These are phyloP conservation scores for Callionymus lyra DNA, from an alignment of 2,113 vertebrate species.

Conservation along the genomic window DNA sequence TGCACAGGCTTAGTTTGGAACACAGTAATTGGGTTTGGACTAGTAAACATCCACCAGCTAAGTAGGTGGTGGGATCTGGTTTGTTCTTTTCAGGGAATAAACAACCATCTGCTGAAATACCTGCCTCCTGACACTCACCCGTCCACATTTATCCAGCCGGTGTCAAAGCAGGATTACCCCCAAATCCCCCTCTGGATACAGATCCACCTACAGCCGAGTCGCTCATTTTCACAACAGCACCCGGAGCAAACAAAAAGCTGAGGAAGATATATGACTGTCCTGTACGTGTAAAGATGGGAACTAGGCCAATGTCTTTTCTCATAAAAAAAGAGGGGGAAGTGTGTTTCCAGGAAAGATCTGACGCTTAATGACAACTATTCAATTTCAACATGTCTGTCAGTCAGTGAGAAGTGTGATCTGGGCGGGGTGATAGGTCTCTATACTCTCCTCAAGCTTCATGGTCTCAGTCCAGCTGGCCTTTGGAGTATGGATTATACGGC, in stretches of 20 bases:
- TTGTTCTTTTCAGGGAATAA: constrained; percentile 36
- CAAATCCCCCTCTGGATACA: constrained; percentile 29
- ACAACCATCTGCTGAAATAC: constrained; percentile 36
- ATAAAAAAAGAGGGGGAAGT: constrained; percentile 32
- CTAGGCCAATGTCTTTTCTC: constrained; percentile 37
- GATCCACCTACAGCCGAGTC: constrained; percentile 40
- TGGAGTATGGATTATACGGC: constrained; percentile 67
- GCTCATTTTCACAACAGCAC: constrained; percentile 43
- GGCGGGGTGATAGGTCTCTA: constrained; percentile 42
- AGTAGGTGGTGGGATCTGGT: constrained; percentile 11
- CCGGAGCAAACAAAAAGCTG: constrained; percentile 43
- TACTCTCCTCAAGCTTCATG: constrained; percentile 46
- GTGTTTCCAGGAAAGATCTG: constrained; percentile 39
- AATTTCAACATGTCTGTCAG: constrained; percentile 55
- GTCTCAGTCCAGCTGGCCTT: constrained; percentile 63
- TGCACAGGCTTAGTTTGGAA: constrained; percentile 12
- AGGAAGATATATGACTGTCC: constrained; percentile 21
- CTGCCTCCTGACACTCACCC: constrained; percentile 35
- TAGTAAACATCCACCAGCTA: constrained; percentile 2
- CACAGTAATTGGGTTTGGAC: constrained; percentile 28
- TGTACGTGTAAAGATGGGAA: constrained; percentile 49
- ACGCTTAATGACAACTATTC: constrained; percentile 48
- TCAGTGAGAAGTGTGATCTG: constrained; percentile 36
- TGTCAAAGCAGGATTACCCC: constrained; percentile 41
- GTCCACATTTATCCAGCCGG: constrained; percentile 37